Conservation (phyloP, 1,140 invertebrate species). For the Drosophila repleta region DNA sequence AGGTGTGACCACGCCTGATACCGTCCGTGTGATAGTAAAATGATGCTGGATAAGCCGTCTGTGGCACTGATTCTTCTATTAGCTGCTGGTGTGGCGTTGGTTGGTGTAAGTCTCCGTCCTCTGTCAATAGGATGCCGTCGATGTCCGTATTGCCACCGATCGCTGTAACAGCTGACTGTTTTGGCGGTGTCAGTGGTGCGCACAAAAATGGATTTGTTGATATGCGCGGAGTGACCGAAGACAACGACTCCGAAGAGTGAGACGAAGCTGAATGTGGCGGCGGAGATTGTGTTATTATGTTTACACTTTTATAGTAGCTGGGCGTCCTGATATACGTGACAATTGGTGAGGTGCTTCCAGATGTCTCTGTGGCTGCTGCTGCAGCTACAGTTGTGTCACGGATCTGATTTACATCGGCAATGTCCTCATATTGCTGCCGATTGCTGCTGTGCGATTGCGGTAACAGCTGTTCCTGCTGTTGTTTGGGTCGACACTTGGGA, state of each 20-base stretch:
- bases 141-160: slow-evolving; percentile 27
- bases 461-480: slow-evolving; percentile 29
- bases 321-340: slow-evolving; percentile 45
- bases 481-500: slow-evolving; percentile 91
- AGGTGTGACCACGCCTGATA: slow-evolving; percentile 48
- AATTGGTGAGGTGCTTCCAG: slow-evolving; percentile 16
- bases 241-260: slow-evolving; percentile 84
- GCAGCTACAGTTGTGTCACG: slow-evolving; percentile 32
- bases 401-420: slow-evolving; percentile 39
- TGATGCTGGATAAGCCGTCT: slow-evolving; percentile 60
- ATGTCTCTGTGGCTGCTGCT: slow-evolving; percentile 21
- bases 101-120: slow-evolving; percentile 6
- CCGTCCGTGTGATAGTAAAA: slow-evolving; percentile 69
- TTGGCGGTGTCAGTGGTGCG: slow-evolving; percentile 55
- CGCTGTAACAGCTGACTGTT: slow-evolving; percentile 24
- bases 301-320: slow-evolving; percentile 79
- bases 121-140: slow-evolving; percentile 23
- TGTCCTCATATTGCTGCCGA: slow-evolving; percentile 26
- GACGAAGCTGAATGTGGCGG: slow-evolving; percentile 83
- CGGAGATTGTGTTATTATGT: slow-evolving; percentile 82
- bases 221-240: slow-evolving; percentile 84
- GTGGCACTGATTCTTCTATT: slow-evolving; percentile 39
- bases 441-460: slow-evolving; percentile 31
- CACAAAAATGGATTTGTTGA: slow-evolving; percentile 83
- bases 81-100: slow-evolving; percentile 21